These are phyloP conservation scores for Caenorhabditis elegans DNA, from an alignment of 1,140 invertebrate species.

Conservation along the genomic window WBcel235 BX284604.4:7433001-7433500, in stretches of 20 bases:
- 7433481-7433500: slow-evolving; percentile 63
- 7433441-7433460: slow-evolving; percentile 28
- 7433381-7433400: slow-evolving; percentile 1
- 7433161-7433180: slow-evolving; percentile 65
- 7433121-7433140: slow-evolving; percentile 76
- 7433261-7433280: slow-evolving; percentile 58
- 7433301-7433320: slow-evolving; percentile 63
- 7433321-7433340: slow-evolving; percentile 66
- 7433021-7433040: slow-evolving; percentile 75
- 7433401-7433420: slow-evolving; percentile 52
- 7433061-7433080: slow-evolving; percentile 86
- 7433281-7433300: slow-evolving; percentile 46
- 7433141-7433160: slow-evolving; percentile 66
- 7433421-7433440: slow-evolving; percentile 59
- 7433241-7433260: slow-evolving; percentile 67
- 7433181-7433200: slow-evolving; percentile 64
- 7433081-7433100: slow-evolving; percentile 87
- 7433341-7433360: slow-evolving; percentile 64
- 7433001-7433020: too few species aligned
- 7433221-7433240: slow-evolving; percentile 65
- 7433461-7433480: slow-evolving; percentile 35
- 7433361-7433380: slow-evolving; percentile 46
- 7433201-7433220: slow-evolving; percentile 66
- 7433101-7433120: slow-evolving; percentile 87
- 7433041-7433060: slow-evolving; percentile 86